These are phyloP conservation scores for Gari tellinella DNA, from an alignment of 2,888 invertebrate genomes.

Conservation along the genomic window DNA sequence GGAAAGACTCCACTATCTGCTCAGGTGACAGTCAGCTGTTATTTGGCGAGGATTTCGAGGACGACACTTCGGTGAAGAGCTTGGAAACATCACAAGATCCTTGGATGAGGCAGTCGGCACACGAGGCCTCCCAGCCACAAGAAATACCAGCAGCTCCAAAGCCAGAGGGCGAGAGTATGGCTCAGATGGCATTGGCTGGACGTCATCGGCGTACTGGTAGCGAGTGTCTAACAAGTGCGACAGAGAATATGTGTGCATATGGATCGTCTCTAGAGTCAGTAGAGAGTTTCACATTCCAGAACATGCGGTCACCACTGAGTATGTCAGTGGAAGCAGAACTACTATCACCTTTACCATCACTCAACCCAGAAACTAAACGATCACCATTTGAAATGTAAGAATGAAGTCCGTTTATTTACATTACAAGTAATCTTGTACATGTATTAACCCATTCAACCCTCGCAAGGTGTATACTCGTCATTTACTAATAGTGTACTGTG, in stretches of 20 bases:
- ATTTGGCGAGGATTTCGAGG: conserved; percentile 51
- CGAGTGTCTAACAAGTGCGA: conserved; percentile 75
- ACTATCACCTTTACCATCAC: conserved; percentile 5
- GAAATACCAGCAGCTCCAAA: neutral
- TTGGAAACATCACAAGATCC: conserved; percentile 39
- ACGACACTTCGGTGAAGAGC: conserved; percentile 37
- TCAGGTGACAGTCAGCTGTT: conserved; percentile 31
- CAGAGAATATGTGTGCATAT: conserved; percentile 65
- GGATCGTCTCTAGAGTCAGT: conserved; percentile 66
- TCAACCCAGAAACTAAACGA: conserved; percentile 23
- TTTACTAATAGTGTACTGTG: too few relatives aligned
- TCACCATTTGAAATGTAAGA: conserved; percentile 30
- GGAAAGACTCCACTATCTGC: conserved; percentile 53
- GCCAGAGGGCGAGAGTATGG: conserved; percentile 40
- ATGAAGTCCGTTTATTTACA: neutral
- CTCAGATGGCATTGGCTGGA: conserved; percentile 55
- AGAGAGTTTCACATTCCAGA: conserved; percentile 54
- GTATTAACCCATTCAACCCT: too few relatives aligned
- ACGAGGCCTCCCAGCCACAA: conserved; percentile 23
- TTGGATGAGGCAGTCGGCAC: conserved; percentile 48
- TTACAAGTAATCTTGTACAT: too few relatives aligned
- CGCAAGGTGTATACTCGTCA: too few relatives aligned
- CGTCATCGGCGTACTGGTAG: conserved; percentile 73
- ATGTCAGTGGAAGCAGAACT: conserved; percentile 67
- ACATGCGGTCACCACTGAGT: conserved; percentile 65